phyloP scores from a whole-genome alignment of 2,888 invertebrate species.

The Ochropleura plecta region DNA sequence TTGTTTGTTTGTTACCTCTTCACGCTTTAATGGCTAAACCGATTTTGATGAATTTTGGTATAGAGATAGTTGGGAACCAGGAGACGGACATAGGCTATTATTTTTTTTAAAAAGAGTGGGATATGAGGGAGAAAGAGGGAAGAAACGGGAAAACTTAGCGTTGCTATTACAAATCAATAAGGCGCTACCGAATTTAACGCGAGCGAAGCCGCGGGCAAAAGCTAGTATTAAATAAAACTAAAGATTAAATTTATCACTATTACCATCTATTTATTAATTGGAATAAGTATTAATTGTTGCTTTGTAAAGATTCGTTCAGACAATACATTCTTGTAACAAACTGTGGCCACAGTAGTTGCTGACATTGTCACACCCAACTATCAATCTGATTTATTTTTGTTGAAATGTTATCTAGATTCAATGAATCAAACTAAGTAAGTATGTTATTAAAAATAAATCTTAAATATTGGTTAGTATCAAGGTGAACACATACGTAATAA shows the following conservation, averaged over 20 bases:
- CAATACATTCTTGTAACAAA: background rate
- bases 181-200: no score
- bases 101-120: no score
- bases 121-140: no score
- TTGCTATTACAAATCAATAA: no score
- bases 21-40: no score
- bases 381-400: constrained; percentile 16
- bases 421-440: constrained; percentile 14
- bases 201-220: no score
- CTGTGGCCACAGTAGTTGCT: background rate
- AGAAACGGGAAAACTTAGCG: no score
- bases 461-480: constrained; percentile 23
- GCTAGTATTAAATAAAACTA: background rate
- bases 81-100: no score
- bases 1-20: background rate
- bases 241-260: constrained; percentile 29
- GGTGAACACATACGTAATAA: constrained; percentile 27
- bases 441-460: constrained; percentile 30
- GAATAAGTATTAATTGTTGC: constrained; percentile 8
- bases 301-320: background rate
- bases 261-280: constrained; percentile 18
- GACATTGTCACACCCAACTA: background rate
- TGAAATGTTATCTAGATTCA: constrained; percentile 3
- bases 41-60: no score
- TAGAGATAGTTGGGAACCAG: no score